Percentiles rank a stretch among this genome's conserved stretches.
These are phyloP conservation scores for Psittacus erithacus DNA, from an alignment of 2,113 vertebrate species.

Conservation along the genomic window DNA sequence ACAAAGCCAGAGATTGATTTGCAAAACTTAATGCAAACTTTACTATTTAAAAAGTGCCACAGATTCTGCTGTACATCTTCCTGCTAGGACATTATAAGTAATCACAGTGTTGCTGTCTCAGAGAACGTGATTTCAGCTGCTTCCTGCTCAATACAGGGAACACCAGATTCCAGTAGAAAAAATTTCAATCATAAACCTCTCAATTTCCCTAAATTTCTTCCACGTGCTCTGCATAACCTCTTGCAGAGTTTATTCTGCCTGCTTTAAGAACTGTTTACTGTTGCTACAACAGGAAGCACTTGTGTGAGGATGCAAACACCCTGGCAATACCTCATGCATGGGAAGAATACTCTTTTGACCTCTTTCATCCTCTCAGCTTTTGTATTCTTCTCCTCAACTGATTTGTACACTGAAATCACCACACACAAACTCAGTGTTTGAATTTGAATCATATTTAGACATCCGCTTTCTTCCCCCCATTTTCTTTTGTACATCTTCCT, in stretches of 20 bases:
- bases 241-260: not conserved
- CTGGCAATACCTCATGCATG: not conserved
- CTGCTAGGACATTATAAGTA: not conserved
- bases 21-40: not conserved
- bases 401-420: not conserved
- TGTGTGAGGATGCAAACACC: not conserved
- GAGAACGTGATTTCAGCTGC: not conserved
- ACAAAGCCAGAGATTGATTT: not conserved
- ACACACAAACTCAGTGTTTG: not conserved
- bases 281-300: not conserved
- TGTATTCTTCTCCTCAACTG: not conserved
- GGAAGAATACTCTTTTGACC: not conserved
- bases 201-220: not conserved
- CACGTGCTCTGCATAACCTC: not conserved
- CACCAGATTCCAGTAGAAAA: not conserved
- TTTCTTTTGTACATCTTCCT: conserved; percentile 56
- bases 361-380: not conserved
- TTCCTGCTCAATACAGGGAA: not conserved
- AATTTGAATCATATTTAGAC: conserved; percentile 6
- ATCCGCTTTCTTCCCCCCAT: not conserved
- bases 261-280: not conserved
- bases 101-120: not conserved
- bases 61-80: not conserved
- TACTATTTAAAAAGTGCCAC: not conserved
- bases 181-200: not conserved